Percentiles rank a stretch among this genome's conserved stretches.
These are phyloP conservation scores for Trichogramma dendrolimi DNA, from an alignment of 2,888 invertebrate species.

Conservation along the genomic window DNA sequence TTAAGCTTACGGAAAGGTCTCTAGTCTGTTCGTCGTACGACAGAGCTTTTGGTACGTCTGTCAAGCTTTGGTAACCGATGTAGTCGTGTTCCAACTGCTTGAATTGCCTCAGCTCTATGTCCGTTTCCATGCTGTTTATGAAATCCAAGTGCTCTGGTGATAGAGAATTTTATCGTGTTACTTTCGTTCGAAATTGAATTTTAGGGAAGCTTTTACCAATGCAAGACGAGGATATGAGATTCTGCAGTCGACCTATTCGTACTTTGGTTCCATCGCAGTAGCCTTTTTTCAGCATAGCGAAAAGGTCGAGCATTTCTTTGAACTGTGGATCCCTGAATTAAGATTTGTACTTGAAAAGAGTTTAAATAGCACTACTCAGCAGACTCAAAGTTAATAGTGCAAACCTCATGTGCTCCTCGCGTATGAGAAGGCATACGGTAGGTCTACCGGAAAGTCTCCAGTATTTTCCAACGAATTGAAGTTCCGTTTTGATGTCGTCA, in stretches of 20 bases:
- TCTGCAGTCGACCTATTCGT: conserved; percentile 87
- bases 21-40: conserved; percentile 66
- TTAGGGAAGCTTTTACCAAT: conserved; percentile 60
- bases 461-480: conserved; percentile 94
- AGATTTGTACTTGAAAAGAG: not conserved
- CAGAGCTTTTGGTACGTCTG: conserved; percentile 84
- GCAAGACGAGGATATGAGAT: conserved; percentile 96
- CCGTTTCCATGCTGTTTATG: conserved; percentile 71
- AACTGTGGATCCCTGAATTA: conserved; percentile 79
- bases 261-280: conserved; percentile 95
- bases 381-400: not conserved
- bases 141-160: conserved; percentile 90
- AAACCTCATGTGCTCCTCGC: conserved; percentile 89
- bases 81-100: conserved; percentile 86
- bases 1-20: conserved; percentile 49
- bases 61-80: conserved; percentile 91
- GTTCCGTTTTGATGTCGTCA: conserved; percentile 96
- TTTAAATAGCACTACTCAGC: conserved; percentile 6
- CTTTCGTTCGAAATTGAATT: not conserved
- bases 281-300: conserved; percentile 96
- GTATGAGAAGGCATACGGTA: conserved; percentile 90
- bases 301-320: conserved; percentile 90
- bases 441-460: conserved; percentile 97
- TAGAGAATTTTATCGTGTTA: conserved; percentile 5
- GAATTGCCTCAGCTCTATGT: conserved; percentile 75